Evolutionary conservation across 2,888 invertebrate genomes (phyloP).

Genomic region (Lottia gigantea): DNA sequence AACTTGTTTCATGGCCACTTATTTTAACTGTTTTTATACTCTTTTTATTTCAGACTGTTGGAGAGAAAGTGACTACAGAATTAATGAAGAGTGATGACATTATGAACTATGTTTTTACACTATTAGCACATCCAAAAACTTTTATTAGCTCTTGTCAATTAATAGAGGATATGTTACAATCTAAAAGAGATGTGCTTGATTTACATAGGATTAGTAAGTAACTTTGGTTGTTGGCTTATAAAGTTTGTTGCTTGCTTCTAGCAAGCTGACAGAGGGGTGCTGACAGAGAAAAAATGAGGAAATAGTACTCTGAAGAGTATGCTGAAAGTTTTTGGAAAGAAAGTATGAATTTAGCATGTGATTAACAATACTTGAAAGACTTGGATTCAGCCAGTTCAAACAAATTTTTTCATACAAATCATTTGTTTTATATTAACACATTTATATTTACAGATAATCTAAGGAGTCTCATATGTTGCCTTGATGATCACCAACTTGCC

Average conservation of each 20-base stretch:
- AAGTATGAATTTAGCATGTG: not conserved
- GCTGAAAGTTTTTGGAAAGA: not conserved
- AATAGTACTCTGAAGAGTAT: not conserved
- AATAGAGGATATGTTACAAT: conserved; percentile 65
- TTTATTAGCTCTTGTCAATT: conserved; percentile 64
- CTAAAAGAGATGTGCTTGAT: conserved; percentile 59
- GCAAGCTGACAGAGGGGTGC: too few relatives aligned
- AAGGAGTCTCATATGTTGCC: conserved; percentile 50
- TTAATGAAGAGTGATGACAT: conserved; percentile 58
- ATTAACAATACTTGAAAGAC: not conserved
- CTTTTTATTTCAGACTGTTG: conserved; percentile 46
- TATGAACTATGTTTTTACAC: conserved; percentile 62
- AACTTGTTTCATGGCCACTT: not conserved
- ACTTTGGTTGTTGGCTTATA: too few relatives aligned
- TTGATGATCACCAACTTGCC: conserved; percentile 66
- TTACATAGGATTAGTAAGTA: conserved; percentile 62
- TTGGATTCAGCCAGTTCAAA: not conserved
- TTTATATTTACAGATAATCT: conserved; percentile 54
- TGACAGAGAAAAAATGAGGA: too few relatives aligned
- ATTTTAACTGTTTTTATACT: not conserved
- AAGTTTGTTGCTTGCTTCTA: too few relatives aligned
- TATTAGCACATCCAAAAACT: conserved; percentile 62
- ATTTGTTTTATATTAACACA: not conserved
- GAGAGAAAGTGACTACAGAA: conserved; percentile 51
- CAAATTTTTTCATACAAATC: not conserved